Evolutionary conservation across 2,888 invertebrate genomes (phyloP).

Genomic region (Lepidocyrtinus sp.): DNA sequence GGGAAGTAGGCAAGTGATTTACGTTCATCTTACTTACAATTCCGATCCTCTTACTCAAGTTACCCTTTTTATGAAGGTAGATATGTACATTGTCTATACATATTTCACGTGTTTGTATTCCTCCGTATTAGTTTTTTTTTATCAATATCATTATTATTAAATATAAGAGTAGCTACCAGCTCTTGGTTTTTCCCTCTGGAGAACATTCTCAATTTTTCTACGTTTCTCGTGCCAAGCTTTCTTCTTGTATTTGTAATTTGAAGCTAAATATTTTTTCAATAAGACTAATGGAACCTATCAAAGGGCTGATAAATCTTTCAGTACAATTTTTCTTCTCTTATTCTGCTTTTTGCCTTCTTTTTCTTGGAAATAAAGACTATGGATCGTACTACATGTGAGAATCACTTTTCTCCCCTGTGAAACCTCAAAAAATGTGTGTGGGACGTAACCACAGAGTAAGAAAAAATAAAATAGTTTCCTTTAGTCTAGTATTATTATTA

Average conservation of each 20-base stretch:
- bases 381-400: too few relatives aligned
- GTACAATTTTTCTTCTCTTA: conserved; percentile 33
- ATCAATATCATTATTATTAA: conserved; percentile 36
- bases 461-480: neutral
- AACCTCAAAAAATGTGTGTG: too few relatives aligned
- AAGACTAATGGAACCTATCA: conserved; percentile 70
- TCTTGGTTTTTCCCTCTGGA: conserved; percentile 1
- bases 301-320: conserved; percentile 70
- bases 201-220: neutral
- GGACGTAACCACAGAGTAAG: too few relatives aligned
- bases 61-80: neutral
- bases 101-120: too few relatives aligned
- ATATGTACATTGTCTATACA: too few relatives aligned
- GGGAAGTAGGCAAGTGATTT: neutral
- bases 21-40: neutral
- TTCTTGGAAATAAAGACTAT: conserved; percentile 41
- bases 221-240: neutral
- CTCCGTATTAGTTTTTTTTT: conserved; percentile 26
- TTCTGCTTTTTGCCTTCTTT: conserved; percentile 18
- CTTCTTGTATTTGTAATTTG: conserved; percentile 35
- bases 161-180: neutral
- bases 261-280: conserved; percentile 66
- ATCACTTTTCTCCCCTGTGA: too few relatives aligned
- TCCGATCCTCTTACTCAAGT: too few relatives aligned
- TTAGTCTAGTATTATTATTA: conserved; percentile 44